Percentiles rank a stretch among this genome's conserved stretches.
These are phyloP conservation scores for Brachionus angularis DNA, from an alignment of 1,140 invertebrate species.

Conservation along the genomic window DNA sequence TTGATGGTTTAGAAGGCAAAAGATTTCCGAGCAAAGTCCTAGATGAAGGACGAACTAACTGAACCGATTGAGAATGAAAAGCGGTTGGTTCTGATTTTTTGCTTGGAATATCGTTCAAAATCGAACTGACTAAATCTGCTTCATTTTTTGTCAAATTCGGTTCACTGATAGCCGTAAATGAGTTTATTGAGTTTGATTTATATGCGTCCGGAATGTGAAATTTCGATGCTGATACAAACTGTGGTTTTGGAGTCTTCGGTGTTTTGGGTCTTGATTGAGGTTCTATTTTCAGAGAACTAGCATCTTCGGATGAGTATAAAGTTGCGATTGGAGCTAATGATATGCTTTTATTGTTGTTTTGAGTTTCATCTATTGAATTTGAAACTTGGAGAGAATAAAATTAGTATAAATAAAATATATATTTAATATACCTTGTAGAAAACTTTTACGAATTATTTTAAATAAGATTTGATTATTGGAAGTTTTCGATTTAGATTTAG, in stretches of 20 bases:
- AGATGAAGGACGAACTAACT: not conserved
- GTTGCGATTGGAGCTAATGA: constrained; percentile 14
- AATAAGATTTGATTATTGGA: constrained; percentile 30
- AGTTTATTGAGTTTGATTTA: constrained; percentile 3
- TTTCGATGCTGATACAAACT: too few species aligned
- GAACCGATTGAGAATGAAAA: too few species aligned
- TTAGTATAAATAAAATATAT: too few species aligned
- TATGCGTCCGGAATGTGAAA: constrained; percentile 23
- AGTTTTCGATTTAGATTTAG: constrained; percentile 34
- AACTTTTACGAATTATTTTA: constrained; percentile 21
- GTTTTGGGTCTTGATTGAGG: too few species aligned
- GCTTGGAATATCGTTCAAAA: not conserved
- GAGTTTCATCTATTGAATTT: not conserved
- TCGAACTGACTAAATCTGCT: not conserved
- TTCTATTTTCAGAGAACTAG: too few species aligned
- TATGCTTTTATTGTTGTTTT: not conserved
- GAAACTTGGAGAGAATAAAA: not conserved
- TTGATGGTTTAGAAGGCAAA: not conserved
- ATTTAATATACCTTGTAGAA: constrained; percentile 31
- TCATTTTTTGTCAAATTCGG: constrained; percentile 18
- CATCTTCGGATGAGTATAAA: constrained; percentile 6
- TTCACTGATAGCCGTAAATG: constrained; percentile 1
- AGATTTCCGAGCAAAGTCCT: constrained; percentile 16
- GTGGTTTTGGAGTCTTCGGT: too few species aligned
- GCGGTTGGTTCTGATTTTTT: not conserved